A percentile compares a stretch with the other conserved stretches of the same genome.
phyloP scores from a whole-genome alignment of 2,797 vertebrate genomes.

The Crenichthys baileyi region DNA sequence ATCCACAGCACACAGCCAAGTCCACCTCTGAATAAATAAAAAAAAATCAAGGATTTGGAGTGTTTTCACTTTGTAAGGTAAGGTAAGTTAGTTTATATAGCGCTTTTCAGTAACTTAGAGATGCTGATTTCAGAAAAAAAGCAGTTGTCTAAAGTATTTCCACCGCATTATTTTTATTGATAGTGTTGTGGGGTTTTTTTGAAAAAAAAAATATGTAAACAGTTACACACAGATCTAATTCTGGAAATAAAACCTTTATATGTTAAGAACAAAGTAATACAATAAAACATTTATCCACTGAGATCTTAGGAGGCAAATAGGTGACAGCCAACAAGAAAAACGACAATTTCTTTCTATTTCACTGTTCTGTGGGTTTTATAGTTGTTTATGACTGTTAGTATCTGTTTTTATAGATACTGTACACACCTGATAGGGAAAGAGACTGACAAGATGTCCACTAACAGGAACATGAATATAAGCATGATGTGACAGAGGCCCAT shows the following conservation, averaged over 20 bases:
- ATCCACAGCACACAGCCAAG: too few species aligned
- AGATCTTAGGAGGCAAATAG: constrained; percentile 66
- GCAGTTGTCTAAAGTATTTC: too few species aligned
- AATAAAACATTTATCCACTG: constrained; percentile 57
- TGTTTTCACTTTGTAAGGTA: too few species aligned
- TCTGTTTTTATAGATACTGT: not conserved
- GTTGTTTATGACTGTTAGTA: not conserved
- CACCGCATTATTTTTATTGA: too few species aligned
- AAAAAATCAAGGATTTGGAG: too few species aligned
- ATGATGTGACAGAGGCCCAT: too few species aligned
- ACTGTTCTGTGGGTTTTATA: not conserved
- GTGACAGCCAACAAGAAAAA: constrained; percentile 39
- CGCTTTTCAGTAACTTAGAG: too few species aligned
- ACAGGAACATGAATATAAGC: not conserved
- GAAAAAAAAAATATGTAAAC: not conserved
- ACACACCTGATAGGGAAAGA: not conserved
- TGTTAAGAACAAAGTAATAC: not conserved
- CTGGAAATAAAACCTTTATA: not conserved
- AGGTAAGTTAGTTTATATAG: too few species aligned
- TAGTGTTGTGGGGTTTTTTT: too few species aligned
- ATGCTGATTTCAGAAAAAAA: too few species aligned
- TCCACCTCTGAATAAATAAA: too few species aligned
- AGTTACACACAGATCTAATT: not conserved
- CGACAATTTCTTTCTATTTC: not conserved
- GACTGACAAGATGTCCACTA: constrained; percentile 3